Evolutionary conservation across 2,113 vertebrate genomes (phyloP).

Genomic region (Syngnathus typhle): DNA sequence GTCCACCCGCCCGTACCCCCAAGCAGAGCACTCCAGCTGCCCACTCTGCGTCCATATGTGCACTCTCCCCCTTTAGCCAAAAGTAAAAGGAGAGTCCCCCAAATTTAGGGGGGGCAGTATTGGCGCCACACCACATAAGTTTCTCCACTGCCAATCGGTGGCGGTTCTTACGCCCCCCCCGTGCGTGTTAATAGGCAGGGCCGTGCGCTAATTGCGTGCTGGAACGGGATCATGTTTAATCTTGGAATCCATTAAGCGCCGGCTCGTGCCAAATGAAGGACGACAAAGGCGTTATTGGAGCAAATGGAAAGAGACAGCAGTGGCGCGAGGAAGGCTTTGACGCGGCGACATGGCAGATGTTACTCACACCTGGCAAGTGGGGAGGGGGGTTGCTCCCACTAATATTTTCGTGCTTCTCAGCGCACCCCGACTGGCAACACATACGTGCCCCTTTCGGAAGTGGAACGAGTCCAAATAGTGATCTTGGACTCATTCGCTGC

Average conservation of each 20-base stretch:
- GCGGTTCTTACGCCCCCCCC: slow-evolving; percentile 12
- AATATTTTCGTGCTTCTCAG: slow-evolving; percentile 1
- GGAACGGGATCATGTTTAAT: slow-evolving; percentile 59
- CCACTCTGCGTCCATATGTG: slow-evolving; percentile 51
- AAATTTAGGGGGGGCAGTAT: slow-evolving; percentile 7
- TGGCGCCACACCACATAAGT: slow-evolving; percentile 39
- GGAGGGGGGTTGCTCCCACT: not conserved
- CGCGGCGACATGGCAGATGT: slow-evolving; percentile 62
- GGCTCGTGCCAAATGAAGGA: slow-evolving; percentile 67
- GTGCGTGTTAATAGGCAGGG: slow-evolving; percentile 66
- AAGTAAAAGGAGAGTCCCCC: slow-evolving; percentile 38
- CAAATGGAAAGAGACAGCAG: slow-evolving; percentile 60
- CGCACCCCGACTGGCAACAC: slow-evolving; percentile 27
- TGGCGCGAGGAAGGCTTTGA: slow-evolving; percentile 40
- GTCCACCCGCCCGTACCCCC: slow-evolving; percentile 21
- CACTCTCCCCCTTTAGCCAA: slow-evolving; percentile 39
- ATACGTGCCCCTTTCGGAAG: not conserved
- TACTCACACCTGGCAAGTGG: slow-evolving; percentile 62
- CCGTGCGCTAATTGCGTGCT: slow-evolving; percentile 62
- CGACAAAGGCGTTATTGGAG: slow-evolving; percentile 64
- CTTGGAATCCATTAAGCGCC: slow-evolving; percentile 61
- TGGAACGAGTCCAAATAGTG: no score
- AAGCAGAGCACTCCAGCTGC: slow-evolving; percentile 19
- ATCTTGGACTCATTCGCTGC: no score
- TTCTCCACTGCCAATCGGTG: slow-evolving; percentile 37